Conservation (phyloP, 2,113 vertebrate species). For the Chaetodon auriga region DNA sequence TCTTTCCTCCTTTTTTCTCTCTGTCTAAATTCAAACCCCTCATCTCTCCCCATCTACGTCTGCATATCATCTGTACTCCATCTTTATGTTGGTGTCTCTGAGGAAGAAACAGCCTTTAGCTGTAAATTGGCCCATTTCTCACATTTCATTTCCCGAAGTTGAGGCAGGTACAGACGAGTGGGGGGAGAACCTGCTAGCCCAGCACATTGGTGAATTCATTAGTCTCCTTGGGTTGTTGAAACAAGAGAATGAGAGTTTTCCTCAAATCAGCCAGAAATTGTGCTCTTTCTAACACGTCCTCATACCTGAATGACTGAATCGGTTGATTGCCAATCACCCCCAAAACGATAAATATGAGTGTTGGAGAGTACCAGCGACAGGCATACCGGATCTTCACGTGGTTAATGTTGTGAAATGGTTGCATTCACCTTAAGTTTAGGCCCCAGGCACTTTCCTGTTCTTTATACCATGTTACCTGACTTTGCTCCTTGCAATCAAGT, state of each 20-base stretch:
- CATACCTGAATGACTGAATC: no score
- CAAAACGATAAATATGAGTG: no score
- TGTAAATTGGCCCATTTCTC: slow-evolving; percentile 82
- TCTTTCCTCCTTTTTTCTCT: slow-evolving; percentile 34
- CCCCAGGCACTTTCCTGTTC: no score
- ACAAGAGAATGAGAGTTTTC: slow-evolving; percentile 42
- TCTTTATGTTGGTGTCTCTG: slow-evolving; percentile 65
- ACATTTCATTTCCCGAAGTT: slow-evolving; percentile 77
- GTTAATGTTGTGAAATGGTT: no score
- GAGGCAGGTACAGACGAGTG: slow-evolving; percentile 57
- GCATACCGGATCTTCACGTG: no score
- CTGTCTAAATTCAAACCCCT: slow-evolving; percentile 61
- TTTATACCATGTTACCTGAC: no score
- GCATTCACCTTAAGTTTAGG: no score
- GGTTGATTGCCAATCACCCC: no score
- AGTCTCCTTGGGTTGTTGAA: slow-evolving; percentile 58
- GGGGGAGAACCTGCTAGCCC: slow-evolving; percentile 57
- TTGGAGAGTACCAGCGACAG: no score
- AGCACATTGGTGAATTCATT: slow-evolving; percentile 74
- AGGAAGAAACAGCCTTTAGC: slow-evolving; percentile 76
- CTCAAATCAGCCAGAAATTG: slow-evolving; percentile 35
- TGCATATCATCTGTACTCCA: slow-evolving; percentile 68
- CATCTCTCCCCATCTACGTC: slow-evolving; percentile 65
- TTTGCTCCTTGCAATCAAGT: no score
- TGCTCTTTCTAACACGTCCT: neutral